Conservation (phyloP, 2,797 vertebrate genomes). For the Trachops cirrhosus region DNA sequence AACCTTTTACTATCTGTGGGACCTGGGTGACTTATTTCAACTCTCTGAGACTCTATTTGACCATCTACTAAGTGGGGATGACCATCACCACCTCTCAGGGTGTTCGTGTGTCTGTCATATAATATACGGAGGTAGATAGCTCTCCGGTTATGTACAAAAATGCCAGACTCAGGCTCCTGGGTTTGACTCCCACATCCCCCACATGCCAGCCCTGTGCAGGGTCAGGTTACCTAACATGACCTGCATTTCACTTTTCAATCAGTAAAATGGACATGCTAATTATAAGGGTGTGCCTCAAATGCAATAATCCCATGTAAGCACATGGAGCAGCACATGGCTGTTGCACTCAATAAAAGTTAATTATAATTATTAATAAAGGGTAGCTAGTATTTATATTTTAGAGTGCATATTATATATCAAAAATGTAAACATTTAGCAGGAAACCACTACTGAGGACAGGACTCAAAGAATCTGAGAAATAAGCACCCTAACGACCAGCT, state of each 20-base stretch:
- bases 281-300: not conserved
- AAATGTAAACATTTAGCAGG: not conserved
- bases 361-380: not conserved
- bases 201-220: not conserved
- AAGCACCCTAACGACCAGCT: not conserved
- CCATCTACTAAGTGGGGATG: not conserved
- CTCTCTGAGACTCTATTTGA: not conserved
- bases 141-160: not conserved
- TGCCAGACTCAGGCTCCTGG: not conserved
- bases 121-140: not conserved
- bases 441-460: not conserved
- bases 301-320: not conserved
- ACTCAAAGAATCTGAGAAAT: not conserved
- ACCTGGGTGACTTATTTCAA: not conserved
- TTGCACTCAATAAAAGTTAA: not conserved
- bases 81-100: not conserved
- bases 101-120: not conserved
- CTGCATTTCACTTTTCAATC: conserved; percentile 9
- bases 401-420: not conserved
- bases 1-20: not conserved
- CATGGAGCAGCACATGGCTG: not conserved
- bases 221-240: not conserved
- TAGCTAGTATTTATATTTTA: not conserved
- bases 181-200: not conserved
- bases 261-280: not conserved